These are phyloP conservation scores for Cephalotes varians DNA, from an alignment of 2,888 invertebrate species.

Conservation along the genomic window DNA sequence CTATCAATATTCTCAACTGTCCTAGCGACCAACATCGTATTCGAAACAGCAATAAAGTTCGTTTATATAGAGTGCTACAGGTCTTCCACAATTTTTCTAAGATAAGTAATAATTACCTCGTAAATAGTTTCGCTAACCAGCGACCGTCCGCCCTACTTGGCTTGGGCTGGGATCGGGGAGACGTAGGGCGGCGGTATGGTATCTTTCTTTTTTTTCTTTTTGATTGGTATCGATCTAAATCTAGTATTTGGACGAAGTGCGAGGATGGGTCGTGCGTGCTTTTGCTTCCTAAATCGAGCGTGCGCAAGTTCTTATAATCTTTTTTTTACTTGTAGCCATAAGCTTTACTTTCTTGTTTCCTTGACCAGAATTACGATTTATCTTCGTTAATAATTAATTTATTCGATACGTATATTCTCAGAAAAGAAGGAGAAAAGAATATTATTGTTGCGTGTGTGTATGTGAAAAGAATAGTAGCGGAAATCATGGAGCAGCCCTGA, in stretches of 20 bases:
- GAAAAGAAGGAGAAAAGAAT: conserved; percentile 58
- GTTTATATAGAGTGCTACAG: conserved; percentile 79
- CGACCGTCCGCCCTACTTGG: conserved; percentile 72
- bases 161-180: conserved; percentile 68
- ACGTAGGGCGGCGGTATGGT: conserved; percentile 67
- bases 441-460: conserved; percentile 52
- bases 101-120: conserved; percentile 69
- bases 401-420: conserved; percentile 65
- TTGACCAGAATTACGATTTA: conserved; percentile 71
- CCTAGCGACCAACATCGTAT: conserved; percentile 72
- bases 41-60: conserved; percentile 71
- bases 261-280: conserved; percentile 83
- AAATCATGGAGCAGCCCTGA: conserved; percentile 76
- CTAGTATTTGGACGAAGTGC: conserved; percentile 85
- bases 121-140: conserved; percentile 74
- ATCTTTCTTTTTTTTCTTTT: conserved; percentile 72
- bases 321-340: conserved; percentile 70
- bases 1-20: conserved; percentile 73
- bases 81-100: conserved; percentile 80
- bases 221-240: conserved; percentile 84
- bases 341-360: conserved; percentile 72
- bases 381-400: conserved; percentile 68
- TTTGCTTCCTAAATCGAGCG: conserved; percentile 78
- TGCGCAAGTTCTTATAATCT: conserved; percentile 73
- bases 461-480: conserved; percentile 56